phyloP scores from a whole-genome alignment of 2,113 vertebrate genomes.

The Neolamprologus caudopunctatus region DNA sequence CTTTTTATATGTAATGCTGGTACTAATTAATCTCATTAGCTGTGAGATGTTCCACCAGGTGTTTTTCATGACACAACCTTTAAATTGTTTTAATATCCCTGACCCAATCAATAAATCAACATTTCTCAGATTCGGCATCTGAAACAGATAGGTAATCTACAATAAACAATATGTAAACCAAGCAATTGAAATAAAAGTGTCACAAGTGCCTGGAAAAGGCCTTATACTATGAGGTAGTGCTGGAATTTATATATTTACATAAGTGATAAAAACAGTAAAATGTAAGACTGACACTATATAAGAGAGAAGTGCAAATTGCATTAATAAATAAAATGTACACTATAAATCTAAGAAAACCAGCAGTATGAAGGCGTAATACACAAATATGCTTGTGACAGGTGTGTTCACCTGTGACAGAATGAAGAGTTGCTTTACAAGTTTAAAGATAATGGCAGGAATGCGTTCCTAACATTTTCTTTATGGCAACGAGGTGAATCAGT shows the following conservation, averaged over 20 bases:
- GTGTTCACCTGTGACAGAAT: not conserved
- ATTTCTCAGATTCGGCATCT: not conserved
- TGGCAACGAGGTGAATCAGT: not conserved
- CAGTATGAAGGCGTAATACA: not conserved
- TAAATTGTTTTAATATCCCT: not conserved
- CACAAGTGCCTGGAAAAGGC: not conserved
- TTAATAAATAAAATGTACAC: not conserved
- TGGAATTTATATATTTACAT: not conserved
- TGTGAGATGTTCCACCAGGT: not conserved
- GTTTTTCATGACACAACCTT: not conserved
- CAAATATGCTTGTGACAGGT: not conserved
- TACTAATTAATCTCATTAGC: not conserved
- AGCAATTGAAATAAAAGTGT: not conserved
- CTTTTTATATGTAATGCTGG: not conserved
- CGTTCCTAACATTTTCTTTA: not conserved
- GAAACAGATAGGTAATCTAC: not conserved
- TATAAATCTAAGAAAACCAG: not conserved
- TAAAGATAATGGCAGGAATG: not conserved
- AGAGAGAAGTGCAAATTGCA: not conserved
- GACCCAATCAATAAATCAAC: not conserved
- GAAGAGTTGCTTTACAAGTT: not conserved
- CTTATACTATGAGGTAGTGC: not conserved
- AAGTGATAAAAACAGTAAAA: not conserved
- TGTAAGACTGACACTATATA: not conserved
- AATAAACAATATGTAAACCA: not conserved